Percentiles rank a stretch among this genome's conserved stretches.
These are phyloP conservation scores for Tragelaphus buxtoni DNA, from an alignment of 2,113 vertebrate species.

Conservation along the genomic window DNA sequence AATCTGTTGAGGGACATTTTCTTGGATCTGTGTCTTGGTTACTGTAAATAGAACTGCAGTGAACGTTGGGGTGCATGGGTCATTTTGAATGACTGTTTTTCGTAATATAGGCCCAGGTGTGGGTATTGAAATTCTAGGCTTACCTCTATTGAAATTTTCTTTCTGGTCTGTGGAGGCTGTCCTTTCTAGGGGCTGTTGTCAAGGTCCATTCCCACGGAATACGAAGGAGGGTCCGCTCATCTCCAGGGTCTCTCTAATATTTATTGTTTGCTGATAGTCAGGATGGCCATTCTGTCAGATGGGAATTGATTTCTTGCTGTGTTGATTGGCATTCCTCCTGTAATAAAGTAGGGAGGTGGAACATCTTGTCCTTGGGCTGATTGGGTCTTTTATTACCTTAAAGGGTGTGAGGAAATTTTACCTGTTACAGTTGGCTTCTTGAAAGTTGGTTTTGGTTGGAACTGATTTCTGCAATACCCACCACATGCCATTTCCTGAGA, in stretches of 20 bases:
- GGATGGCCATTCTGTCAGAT: background rate
- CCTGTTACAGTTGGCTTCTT: background rate
- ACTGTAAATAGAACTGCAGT: no score
- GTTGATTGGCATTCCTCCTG: background rate
- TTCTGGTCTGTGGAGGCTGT: background rate
- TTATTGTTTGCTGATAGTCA: background rate
- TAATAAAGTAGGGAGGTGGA: background rate
- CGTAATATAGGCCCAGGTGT: no score
- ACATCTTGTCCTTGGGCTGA: background rate
- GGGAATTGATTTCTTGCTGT: background rate
- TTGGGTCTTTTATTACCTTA: background rate
- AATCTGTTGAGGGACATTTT: background rate
- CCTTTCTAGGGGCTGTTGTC: background rate
- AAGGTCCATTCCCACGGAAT: background rate
- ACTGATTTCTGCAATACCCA: background rate
- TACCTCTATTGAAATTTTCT: no score
- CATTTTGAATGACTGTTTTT: no score
- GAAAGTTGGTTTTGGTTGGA: background rate
- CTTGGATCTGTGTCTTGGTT: background rate
- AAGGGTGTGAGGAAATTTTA: background rate
- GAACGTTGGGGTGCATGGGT: no score
- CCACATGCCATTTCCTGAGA: background rate
- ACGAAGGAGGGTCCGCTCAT: background rate
- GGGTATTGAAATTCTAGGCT: no score
- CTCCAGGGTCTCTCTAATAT: background rate